phyloP scores from a whole-genome alignment of 37 sponge, comb jelly and placozoan species.

The Tethya wilhelma region DNA sequence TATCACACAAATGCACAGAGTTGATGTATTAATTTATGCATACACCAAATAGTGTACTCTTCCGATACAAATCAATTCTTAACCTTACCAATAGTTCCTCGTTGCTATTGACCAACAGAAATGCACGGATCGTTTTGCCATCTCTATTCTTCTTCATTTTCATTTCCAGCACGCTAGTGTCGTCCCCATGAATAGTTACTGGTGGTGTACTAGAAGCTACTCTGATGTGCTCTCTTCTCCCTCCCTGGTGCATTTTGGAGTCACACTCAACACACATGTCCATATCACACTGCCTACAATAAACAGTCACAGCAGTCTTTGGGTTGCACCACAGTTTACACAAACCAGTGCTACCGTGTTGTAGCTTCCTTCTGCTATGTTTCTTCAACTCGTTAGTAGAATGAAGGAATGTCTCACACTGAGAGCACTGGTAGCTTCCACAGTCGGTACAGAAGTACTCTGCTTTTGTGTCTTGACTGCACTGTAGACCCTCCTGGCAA shows the following conservation, averaged over 20 bases:
- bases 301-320: conserved; percentile 25
- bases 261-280: conserved; percentile 67
- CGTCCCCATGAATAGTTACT: background rate
- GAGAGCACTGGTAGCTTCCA: conserved; percentile 58
- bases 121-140: conserved; percentile 4
- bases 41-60: background rate
- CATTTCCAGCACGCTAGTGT: too few species aligned
- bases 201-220: background rate
- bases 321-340: conserved; percentile 60
- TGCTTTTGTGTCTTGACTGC: background rate
- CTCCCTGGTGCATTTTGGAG: conserved; percentile 49
- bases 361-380: background rate
- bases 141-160: too few species aligned
- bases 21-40: too few species aligned
- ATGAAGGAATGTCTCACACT: conserved; percentile 55
- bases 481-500: conserved; percentile 38
- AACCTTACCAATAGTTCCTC: conserved; percentile 69
- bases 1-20: background rate
- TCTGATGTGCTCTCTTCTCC: conserved; percentile 28
- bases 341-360: background rate
- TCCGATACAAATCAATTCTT: background rate
- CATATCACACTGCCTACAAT: conserved; percentile 51
- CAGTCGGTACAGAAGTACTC: conserved; percentile 61
- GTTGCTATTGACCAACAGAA: conserved; percentile 67
- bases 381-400: conserved; percentile 23